phyloP scores from a whole-genome alignment of 2,113 vertebrate genomes.

The Macrotis lagotis region DNA sequence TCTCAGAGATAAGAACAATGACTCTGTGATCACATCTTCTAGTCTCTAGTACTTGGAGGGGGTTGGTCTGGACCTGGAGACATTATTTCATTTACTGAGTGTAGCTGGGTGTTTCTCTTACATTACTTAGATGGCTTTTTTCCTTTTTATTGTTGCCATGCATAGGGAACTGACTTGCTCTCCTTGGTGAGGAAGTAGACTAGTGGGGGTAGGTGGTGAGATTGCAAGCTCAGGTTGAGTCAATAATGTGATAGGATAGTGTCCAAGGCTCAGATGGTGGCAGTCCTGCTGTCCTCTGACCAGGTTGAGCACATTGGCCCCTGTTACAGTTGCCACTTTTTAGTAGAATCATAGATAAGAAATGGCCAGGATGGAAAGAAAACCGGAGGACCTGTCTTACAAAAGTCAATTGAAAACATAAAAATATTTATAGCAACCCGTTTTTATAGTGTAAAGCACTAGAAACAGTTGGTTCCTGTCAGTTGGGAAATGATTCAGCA shows the following conservation, averaged over 20 bases:
- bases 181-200: not conserved
- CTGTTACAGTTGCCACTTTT: not conserved
- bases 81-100: not conserved
- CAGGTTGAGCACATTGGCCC: not conserved
- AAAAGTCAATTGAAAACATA: no score
- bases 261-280: not conserved
- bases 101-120: not conserved
- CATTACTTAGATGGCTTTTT: no score
- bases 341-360: not conserved
- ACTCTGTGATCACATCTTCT: not conserved
- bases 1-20: not conserved
- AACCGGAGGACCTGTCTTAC: not conserved
- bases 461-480: no score
- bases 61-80: no score
- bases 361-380: not conserved
- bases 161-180: not conserved
- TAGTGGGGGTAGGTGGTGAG: not conserved
- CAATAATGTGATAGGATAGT: not conserved
- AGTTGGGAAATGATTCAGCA: no score
- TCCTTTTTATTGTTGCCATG: not conserved
- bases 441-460: no score
- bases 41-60: rapidly evolving
- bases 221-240: not conserved
- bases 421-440: no score
- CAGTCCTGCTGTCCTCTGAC: not conserved